These are phyloP conservation scores for Ceratoteleas bidentatus DNA, from an alignment of 1,140 invertebrate species.

Conservation along the genomic window DNA sequence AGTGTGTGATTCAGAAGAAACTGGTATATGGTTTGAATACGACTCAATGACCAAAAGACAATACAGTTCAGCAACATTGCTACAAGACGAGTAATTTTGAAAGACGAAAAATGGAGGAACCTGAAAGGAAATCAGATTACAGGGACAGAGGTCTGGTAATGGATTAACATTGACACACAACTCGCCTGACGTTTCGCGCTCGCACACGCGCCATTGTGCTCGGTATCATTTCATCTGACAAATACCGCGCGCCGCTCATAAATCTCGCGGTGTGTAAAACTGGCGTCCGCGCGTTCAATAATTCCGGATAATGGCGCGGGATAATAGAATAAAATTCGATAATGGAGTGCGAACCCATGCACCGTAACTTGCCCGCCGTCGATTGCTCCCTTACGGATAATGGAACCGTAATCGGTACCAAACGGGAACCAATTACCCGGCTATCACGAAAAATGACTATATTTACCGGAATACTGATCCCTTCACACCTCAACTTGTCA, in stretches of 20 bases:
- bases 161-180: constrained; percentile 30
- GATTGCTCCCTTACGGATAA: no score
- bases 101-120: constrained; percentile 2
- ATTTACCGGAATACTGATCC: no score
- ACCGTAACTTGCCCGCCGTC: not conserved
- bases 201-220: constrained; percentile 26
- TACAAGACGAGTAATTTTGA: not conserved
- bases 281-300: constrained; percentile 26
- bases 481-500: no score
- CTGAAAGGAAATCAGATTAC: constrained; percentile 10
- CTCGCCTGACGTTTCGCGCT: constrained; percentile 16
- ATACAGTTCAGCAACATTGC: no score
- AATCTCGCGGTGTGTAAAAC: constrained; percentile 37
- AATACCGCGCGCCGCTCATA: constrained; percentile 25
- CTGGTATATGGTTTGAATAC: no score
- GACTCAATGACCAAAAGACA: no score
- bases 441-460: no score
- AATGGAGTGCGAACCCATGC: constrained; percentile 4
- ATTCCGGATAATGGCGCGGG: constrained; percentile 27
- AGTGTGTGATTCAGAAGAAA: no score
- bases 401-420: no score
- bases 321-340: constrained; percentile 7
- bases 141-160: constrained; percentile 2
- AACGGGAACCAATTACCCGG: no score
- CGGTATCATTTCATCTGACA: constrained; percentile 51